A percentile compares a stretch with the other conserved stretches of the same genome.
phyloP scores from a whole-genome alignment of 2,888 invertebrate genomes.

The Norana najaformis region DNA sequence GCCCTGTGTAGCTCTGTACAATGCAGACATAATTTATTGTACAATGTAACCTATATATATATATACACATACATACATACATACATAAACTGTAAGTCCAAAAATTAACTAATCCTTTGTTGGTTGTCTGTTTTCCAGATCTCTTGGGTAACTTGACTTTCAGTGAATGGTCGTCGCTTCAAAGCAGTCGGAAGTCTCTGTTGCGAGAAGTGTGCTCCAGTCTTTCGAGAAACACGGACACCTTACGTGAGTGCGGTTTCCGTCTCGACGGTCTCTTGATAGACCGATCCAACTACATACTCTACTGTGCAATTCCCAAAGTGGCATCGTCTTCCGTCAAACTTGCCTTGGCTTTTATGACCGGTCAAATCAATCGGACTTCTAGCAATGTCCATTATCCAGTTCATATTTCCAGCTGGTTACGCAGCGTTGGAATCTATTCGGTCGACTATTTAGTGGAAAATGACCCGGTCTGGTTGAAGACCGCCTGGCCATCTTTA shows the following conservation, averaged over 20 bases:
- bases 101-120: not conserved
- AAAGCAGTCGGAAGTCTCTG: not conserved
- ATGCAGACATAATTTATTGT: not conserved
- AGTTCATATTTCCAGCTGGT: conserved; percentile 28
- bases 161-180: not conserved
- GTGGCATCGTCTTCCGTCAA: conserved; percentile 34
- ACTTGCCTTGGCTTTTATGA: conserved; percentile 26
- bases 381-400: not conserved
- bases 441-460: conserved; percentile 26
- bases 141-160: not conserved
- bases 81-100: not conserved
- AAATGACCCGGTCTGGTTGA: not conserved
- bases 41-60: not conserved
- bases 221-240: conserved; percentile 6
- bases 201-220: not conserved
- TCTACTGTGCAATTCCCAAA: conserved; percentile 35
- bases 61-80: not conserved
- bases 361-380: not conserved
- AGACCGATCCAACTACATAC: conserved; percentile 20
- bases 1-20: too few relatives aligned
- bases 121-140: not conserved
- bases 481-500: not conserved
- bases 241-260: not conserved
- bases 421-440: conserved; percentile 29
- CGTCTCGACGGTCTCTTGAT: conserved; percentile 25